phyloP scores from a whole-genome alignment of 2,113 vertebrate species.

The Illadopsis cleaveri region DNA sequence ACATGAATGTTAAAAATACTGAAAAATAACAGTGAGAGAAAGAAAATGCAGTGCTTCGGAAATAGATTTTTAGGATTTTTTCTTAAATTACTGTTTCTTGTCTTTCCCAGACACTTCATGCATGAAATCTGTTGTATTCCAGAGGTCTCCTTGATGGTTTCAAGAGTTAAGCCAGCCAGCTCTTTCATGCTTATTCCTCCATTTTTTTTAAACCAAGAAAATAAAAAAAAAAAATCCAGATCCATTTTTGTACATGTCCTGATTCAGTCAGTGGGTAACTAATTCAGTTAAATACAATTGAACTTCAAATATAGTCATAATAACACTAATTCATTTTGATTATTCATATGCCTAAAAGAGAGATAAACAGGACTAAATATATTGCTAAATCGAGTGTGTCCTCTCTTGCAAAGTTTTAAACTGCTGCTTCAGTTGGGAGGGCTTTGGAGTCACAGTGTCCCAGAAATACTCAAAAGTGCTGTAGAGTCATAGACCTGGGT shows the following conservation, averaged over 20 bases:
- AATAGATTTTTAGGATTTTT: not conserved
- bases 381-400: not conserved
- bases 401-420: not conserved
- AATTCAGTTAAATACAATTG: not conserved
- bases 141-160: not conserved
- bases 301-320: not conserved
- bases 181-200: not conserved
- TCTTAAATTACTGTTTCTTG: not conserved
- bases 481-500: not conserved
- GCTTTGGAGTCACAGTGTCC: not conserved
- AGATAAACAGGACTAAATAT: not conserved
- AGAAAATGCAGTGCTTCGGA: not conserved
- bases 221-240: not conserved
- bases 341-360: not conserved
- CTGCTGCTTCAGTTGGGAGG: not conserved
- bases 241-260: not conserved
- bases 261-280: not conserved
- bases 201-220: not conserved
- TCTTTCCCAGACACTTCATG: not conserved
- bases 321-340: not conserved
- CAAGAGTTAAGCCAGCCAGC: not conserved
- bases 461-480: not conserved
- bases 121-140: not conserved
- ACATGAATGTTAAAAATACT: not conserved
- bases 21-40: not conserved